These are phyloP conservation scores for Stenurella melanura DNA, from an alignment of 2,888 invertebrate genomes.

Conservation along the genomic window DNA sequence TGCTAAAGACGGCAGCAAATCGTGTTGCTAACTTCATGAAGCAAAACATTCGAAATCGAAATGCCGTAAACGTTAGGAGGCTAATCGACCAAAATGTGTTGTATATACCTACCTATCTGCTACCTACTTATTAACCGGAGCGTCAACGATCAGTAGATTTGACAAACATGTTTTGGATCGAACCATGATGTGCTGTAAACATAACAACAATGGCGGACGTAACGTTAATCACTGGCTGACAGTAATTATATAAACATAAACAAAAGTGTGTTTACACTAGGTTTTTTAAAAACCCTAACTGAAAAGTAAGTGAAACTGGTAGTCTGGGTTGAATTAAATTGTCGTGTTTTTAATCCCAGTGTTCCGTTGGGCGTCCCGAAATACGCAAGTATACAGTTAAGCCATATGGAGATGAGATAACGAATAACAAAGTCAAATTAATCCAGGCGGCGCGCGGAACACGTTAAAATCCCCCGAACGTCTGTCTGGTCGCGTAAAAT, in stretches of 20 bases:
- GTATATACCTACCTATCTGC: too few species aligned
- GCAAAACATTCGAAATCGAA: slow-evolving; percentile 5
- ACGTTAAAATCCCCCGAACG: slow-evolving; percentile 60
- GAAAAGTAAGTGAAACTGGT: background rate
- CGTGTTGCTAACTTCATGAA: slow-evolving; percentile 19
- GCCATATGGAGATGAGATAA: slow-evolving; percentile 40
- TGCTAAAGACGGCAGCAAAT: slow-evolving; percentile 3
- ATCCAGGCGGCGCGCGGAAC: slow-evolving; percentile 53
- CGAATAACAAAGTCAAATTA: slow-evolving; percentile 51
- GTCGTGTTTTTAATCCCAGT: background rate
- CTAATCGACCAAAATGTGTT: background rate
- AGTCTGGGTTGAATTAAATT: background rate
- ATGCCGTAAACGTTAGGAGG: background rate
- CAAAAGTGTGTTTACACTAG: background rate
- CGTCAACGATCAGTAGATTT: background rate
- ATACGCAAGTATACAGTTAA: slow-evolving; percentile 4
- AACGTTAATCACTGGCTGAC: background rate
- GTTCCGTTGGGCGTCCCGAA: background rate
- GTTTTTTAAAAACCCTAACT: background rate
- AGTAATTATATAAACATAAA: background rate
- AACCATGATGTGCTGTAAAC: background rate
- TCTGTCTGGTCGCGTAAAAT: slow-evolving; percentile 65
- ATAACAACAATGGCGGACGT: background rate
- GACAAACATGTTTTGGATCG: background rate
- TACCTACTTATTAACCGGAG: background rate